Base-by-base conservation (phyloP, 2,888 invertebrate genomes). In the Lymantria monacha region DNA sequence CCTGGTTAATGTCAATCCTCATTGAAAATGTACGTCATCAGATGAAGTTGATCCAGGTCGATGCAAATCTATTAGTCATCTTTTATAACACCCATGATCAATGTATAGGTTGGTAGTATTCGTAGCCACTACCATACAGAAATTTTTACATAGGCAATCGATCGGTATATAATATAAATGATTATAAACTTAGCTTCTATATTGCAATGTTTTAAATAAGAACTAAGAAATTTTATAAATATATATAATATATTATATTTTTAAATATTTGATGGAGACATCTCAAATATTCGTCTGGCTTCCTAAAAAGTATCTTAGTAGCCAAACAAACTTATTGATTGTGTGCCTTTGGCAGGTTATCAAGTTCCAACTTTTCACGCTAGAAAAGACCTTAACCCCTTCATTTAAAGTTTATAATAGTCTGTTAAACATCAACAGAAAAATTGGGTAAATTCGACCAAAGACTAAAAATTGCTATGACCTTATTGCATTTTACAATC, bases 251-350 rank as follows among this genome's bases (percentile, higher is more conserved):
- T n/a, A n/a, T n/a, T n/a, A n/a, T n/a, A n/a, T 22, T 22, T 22
- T 22, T 31, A 13, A 10, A 41, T 37, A 7, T 36, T 45, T 1
- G 12, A 40, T 31, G 41, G 42, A 53, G 49, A 51, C 53, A 48
- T 53, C 53, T 46, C 22, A 22, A 22, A 22, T 5, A 22, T 22
- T 5, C 22, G 5, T 22, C 49, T 62, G 61, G 51, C 59, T 66
- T 59, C 46, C 14, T 33, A 2, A 22, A 22, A 46, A 55, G 57
- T 59, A 54, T 53, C 60, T 56, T 51, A 46, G 43, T 49, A 57
- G 63, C 60, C 59, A 61, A 66, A 65, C 60, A 64, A 61, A 59
- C 49, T 58, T 73, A 73, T 74, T 61, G 74, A 74, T 74, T 72
- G 51, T 49, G 44, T 49, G 44, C 44, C 48, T 65, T 72, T 74